Percentiles rank a stretch among this genome's conserved stretches.
These are phyloP conservation scores for Latrodectus hesperus DNA, from an alignment of 2,888 invertebrate genomes.

Conservation along the genomic window DNA sequence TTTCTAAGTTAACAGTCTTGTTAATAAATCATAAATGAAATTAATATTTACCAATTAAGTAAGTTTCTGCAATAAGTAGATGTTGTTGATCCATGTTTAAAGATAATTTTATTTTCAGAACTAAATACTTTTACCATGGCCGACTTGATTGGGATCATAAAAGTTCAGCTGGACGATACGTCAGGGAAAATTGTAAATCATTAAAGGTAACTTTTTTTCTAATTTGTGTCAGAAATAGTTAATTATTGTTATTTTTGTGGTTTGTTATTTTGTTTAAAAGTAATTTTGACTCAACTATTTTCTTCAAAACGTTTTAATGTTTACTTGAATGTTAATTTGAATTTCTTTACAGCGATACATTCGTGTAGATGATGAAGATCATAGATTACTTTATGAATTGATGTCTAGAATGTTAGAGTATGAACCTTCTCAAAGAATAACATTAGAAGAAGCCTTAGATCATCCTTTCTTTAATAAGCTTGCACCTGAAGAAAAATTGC, in stretches of 20 bases:
- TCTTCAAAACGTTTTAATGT: not conserved
- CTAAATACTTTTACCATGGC: slow-evolving; percentile 98
- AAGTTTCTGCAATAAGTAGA: too few species aligned
- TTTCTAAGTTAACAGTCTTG: not conserved
- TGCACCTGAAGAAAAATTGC: slow-evolving; percentile 75
- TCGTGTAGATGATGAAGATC: slow-evolving; percentile 89
- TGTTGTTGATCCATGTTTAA: too few species aligned
- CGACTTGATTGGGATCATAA: slow-evolving; percentile 98
- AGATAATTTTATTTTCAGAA: slow-evolving; percentile 78
- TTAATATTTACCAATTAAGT: too few species aligned
- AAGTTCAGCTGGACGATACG: slow-evolving; percentile 96
- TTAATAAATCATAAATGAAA: too few species aligned
- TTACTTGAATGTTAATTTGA: slow-evolving; percentile 78
- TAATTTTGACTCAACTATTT: not conserved
- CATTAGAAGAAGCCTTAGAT: slow-evolving; percentile 88
- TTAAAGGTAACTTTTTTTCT: slow-evolving; percentile 85
- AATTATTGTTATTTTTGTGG: not conserved
- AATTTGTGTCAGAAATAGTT: not conserved
- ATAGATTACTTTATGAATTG: slow-evolving; percentile 94
- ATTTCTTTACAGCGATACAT: slow-evolving; percentile 59
- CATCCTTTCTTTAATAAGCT: slow-evolving; percentile 95
- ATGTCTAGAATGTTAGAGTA: slow-evolving; percentile 97
- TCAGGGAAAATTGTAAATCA: slow-evolving; percentile 98
- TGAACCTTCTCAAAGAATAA: slow-evolving; percentile 92
- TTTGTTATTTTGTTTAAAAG: not conserved